Evolutionary conservation across 2,888 invertebrate species (phyloP), one percentile per base, ranked within the genome.

Genomic region (Lepas anatifera): DNA sequence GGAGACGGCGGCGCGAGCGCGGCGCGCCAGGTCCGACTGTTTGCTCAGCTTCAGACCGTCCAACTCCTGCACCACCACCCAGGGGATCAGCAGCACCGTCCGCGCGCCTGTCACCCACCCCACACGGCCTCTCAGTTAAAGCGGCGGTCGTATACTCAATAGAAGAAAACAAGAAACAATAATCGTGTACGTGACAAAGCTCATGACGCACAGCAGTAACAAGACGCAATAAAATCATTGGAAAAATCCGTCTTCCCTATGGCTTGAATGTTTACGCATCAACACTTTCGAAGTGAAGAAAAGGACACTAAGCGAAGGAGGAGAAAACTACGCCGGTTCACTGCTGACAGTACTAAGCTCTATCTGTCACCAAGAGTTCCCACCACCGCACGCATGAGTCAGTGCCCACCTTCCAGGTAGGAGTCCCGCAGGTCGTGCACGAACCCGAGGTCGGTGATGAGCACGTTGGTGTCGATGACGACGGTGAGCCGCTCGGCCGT

Each of bases 21-120:
- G 18, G 18, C 18, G 32, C 22, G 32, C 32, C 16, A 58, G 32
- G 22, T 32, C 32, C 18, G 58, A 1, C 32, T 58, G 16, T 1
- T 35, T 32, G 32, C 32, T 11, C 58, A 35, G 58, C 35, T 58
- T 58, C 58, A 58, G 58, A 3, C 22, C 3, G 8, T 58, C 58
- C 58, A 58, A 35, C 58, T 58, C 58, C 58, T 58, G 58, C 22
- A 58, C 35, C 22, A 58, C 58, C 22, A 58, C 58, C 58, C 58
- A 58, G 18, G 58, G 58, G 32, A 58, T 58, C 22, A 58, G 58
- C 58, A 58, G 58, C 58, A 32, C 22, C 6, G 58, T 32, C 32
- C 58, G 58, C 35, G 3, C 35, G 18, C 58, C 58, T 58, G 52
- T 1, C 16, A 18, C 3, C 29, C 8, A 32, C 27, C 10, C 10